A percentile compares a stretch with the other conserved stretches of the same genome.
Evolutionary conservation across 2,888 invertebrate species (phyloP).

Genomic region (Pammene fasciana): DNA sequence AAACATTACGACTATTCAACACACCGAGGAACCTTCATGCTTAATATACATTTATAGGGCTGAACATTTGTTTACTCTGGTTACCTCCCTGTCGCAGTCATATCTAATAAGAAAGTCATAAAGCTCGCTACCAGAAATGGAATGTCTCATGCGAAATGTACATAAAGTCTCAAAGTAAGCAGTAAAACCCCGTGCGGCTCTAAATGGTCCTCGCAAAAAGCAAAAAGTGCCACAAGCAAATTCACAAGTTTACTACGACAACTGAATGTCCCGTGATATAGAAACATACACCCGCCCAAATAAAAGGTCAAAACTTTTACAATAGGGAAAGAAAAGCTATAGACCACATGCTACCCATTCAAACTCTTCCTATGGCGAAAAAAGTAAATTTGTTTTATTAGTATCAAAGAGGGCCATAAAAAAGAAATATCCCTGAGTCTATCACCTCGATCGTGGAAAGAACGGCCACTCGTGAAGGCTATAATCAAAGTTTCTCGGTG

Average conservation of each 20-base stretch:
- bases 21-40: background rate
- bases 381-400: conserved; percentile 82
- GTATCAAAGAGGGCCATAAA: conserved; percentile 79
- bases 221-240: conserved; percentile 58
- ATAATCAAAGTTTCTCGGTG: conserved; percentile 82
- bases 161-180: conserved; percentile 63
- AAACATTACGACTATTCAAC: conserved; percentile 5
- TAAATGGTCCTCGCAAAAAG: conserved; percentile 57
- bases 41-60: conserved; percentile 13
- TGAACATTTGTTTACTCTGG: conserved; percentile 41
- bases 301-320: conserved; percentile 70
- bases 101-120: conserved; percentile 69
- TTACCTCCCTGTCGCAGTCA: conserved; percentile 56
- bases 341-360: conserved; percentile 69
- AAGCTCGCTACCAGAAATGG: conserved; percentile 61
- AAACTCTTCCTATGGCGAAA: conserved; percentile 66
- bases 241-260: conserved; percentile 57
- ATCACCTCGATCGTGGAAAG: conserved; percentile 76
- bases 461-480: conserved; percentile 79
- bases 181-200: conserved; percentile 62
- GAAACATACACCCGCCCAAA: conserved; percentile 57
- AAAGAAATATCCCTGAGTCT: conserved; percentile 77
- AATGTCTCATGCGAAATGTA: conserved; percentile 62
- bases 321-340: conserved; percentile 65
- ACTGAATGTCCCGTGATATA: conserved; percentile 51